Percentiles rank a stretch among this genome's conserved stretches.
Conservation (phyloP, 2,113 vertebrate species). For the Sylvietta virens region DNA sequence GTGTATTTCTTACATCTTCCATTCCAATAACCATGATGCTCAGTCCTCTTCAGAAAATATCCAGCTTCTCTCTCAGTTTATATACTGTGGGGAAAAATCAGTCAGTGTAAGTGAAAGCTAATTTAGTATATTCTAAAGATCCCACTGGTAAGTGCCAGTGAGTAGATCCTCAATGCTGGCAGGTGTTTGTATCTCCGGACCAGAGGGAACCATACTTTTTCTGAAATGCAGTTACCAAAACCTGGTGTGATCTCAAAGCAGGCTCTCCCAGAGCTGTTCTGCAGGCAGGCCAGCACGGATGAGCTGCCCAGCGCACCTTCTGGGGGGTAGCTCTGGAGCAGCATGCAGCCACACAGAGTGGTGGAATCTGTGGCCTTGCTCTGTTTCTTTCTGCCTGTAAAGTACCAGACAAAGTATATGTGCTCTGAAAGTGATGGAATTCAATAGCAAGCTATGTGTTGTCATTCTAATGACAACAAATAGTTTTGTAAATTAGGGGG, state of each 20-base stretch:
- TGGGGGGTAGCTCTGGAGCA: too few relatives aligned
- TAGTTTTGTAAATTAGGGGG: neutral
- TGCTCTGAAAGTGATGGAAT: neutral
- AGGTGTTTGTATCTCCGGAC: neutral
- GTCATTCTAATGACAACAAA: neutral
- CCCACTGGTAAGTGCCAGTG: neutral
- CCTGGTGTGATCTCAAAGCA: neutral
- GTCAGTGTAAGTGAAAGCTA: neutral
- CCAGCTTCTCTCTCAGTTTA: neutral
- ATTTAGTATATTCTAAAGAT: neutral
- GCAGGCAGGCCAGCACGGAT: rapidly evolving
- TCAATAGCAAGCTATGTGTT: neutral
- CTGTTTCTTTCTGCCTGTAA: neutral
- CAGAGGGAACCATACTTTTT: neutral
- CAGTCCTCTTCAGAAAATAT: neutral
- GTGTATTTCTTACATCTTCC: rapidly evolving
- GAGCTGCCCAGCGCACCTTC: neutral
- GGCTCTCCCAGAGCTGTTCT: neutral
- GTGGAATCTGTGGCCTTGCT: neutral
- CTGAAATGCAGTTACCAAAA: neutral
- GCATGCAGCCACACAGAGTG: rapidly evolving
- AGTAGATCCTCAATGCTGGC: too few relatives aligned
- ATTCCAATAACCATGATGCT: neutral
- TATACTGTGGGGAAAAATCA: neutral
- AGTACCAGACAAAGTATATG: neutral